phyloP scores from a whole-genome alignment of 1,140 invertebrate species.

The Drosophila sp. region DNA sequence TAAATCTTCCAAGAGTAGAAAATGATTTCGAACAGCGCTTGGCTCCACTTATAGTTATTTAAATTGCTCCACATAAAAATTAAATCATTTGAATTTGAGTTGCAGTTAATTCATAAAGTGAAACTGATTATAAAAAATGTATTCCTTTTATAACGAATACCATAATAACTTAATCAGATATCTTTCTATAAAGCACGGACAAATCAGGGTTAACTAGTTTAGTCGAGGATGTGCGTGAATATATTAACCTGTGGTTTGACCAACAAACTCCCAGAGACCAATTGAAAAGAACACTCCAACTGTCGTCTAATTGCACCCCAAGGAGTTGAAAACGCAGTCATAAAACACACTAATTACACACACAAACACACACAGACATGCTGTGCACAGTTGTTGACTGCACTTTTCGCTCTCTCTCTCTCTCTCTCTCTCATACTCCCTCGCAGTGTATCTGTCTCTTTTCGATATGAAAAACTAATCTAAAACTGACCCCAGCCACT shows the following conservation, averaged over 20 bases:
- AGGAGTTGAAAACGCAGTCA: conserved; percentile 65
- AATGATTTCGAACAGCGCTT: too few relatives aligned
- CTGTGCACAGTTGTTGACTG: conserved; percentile 40
- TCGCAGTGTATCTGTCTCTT: background rate
- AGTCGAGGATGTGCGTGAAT: background rate
- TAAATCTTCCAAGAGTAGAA: too few relatives aligned
- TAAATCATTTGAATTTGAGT: too few relatives aligned
- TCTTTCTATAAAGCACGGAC: too few relatives aligned
- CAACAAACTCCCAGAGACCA: conserved; percentile 54
- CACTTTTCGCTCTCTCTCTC: conserved; percentile 4
- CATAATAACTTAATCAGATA: too few relatives aligned
- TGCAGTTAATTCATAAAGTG: too few relatives aligned
- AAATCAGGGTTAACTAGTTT: too few relatives aligned
- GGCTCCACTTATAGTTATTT: too few relatives aligned
- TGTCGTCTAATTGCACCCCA: conserved; percentile 70
- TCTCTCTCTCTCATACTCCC: background rate
- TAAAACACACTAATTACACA: conserved; percentile 79
- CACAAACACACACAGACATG: conserved; percentile 31
- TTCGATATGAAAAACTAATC: conserved; percentile 70
- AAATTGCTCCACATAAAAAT: too few relatives aligned
- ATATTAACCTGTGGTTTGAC: background rate
- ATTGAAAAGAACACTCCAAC: conserved; percentile 69
- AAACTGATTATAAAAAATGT: too few relatives aligned
- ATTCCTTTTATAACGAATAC: too few relatives aligned
- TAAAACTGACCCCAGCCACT: conserved; percentile 72